Conservation (phyloP, 2,888 invertebrate genomes). For the Trachelus stipa region DNA sequence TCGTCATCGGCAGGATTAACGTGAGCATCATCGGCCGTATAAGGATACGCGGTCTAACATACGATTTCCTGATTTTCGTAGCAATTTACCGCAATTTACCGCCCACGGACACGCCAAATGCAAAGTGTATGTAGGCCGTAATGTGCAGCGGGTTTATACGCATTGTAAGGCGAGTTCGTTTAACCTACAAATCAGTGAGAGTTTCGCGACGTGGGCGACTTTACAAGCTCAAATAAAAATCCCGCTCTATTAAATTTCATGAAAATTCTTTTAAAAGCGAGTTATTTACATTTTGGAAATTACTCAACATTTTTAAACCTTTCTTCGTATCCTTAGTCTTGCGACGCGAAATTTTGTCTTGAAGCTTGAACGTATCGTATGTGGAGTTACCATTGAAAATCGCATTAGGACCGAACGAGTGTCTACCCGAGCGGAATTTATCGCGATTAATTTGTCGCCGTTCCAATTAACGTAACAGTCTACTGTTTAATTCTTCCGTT, state of each 20-base stretch:
- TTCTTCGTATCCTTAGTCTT: too few relatives aligned
- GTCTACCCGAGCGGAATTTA: constrained; percentile 30
- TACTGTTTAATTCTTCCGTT: constrained; percentile 13
- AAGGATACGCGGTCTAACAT: constrained; percentile 21
- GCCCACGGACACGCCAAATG: constrained; percentile 50
- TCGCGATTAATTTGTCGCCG: constrained; percentile 48
- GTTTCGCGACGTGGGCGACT: constrained; percentile 35
- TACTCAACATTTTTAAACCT: too few relatives aligned
- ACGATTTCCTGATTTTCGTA: constrained; percentile 60
- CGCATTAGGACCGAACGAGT: background rate
- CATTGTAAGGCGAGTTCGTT: constrained; percentile 33
- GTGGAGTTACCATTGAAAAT: background rate
- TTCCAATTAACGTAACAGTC: constrained; percentile 43
- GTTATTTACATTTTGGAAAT: background rate
- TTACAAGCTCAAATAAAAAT: background rate
- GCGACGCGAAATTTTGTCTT: background rate
- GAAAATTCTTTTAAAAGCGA: background rate
- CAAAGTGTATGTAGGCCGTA: constrained; percentile 53
- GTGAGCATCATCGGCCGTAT: background rate
- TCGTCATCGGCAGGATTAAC: background rate
- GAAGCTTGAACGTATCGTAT: background rate
- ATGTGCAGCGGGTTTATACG: constrained; percentile 32
- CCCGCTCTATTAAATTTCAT: background rate
- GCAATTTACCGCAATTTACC: constrained; percentile 59
- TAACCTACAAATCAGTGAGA: constrained; percentile 42